Conservation (phyloP, 2,797 vertebrate species). For the Smutsia gigantea region DNA sequence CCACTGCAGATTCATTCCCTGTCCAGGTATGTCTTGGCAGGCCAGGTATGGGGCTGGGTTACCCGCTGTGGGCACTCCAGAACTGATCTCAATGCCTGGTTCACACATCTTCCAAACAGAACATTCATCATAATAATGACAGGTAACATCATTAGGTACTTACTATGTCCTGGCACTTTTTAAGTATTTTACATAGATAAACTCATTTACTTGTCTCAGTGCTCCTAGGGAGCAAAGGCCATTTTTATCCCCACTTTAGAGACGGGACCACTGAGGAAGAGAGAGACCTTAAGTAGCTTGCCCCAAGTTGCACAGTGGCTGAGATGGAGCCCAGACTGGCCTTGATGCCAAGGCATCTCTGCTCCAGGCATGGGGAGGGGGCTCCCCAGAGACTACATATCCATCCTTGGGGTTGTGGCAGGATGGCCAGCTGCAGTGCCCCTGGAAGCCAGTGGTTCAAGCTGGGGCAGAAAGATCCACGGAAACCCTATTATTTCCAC, state of each 20-base stretch:
- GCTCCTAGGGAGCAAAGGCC: rapidly evolving
- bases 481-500: background rate
- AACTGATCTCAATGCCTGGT: too few species aligned
- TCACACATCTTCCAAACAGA: background rate
- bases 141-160: rapidly evolving
- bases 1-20: rapidly evolving
- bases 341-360: background rate
- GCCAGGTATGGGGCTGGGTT: too few species aligned
- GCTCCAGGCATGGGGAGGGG: background rate
- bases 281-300: background rate
- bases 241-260: too few species aligned
- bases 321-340: background rate
- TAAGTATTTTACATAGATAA: background rate
- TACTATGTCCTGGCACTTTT: background rate
- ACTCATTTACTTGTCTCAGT: background rate
- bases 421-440: background rate
- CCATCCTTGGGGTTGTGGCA: background rate
- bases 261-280: background rate
- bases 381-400: background rate
- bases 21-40: background rate
- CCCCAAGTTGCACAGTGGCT: background rate
- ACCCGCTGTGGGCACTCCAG: background rate
- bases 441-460: background rate
- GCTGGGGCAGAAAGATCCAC: background rate
- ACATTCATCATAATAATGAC: rapidly evolving